Conservation (phyloP, 2,797 vertebrate genomes). For the Odontamblyopus rebecca region DNA sequence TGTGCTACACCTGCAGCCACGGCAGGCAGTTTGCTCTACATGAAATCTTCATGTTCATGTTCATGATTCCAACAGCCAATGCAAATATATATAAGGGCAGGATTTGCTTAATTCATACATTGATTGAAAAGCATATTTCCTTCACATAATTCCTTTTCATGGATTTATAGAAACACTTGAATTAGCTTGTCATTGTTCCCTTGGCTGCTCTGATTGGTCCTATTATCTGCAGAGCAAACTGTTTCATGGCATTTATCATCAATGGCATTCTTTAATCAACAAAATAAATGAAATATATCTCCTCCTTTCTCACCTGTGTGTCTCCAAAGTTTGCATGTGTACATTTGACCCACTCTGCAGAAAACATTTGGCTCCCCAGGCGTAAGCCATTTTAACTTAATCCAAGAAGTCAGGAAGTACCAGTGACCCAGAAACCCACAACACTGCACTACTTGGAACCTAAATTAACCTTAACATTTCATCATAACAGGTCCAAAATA, state of each 20-base stretch:
- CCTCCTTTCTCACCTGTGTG: background rate
- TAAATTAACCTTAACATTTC: no score
- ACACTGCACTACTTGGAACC: no score
- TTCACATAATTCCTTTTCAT: slow-evolving; percentile 25
- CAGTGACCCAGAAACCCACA: background rate
- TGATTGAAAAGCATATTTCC: slow-evolving; percentile 27
- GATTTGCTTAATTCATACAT: slow-evolving; percentile 50
- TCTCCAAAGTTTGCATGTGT: background rate
- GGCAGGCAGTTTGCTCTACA: slow-evolving; percentile 18
- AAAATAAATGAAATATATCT: background rate
- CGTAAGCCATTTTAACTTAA: no score
- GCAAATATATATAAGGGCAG: slow-evolving; percentile 51
- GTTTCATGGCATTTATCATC: background rate
- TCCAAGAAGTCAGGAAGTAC: no score
- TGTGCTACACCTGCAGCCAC: slow-evolving; percentile 34
- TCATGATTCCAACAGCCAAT: slow-evolving; percentile 49
- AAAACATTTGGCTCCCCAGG: background rate
- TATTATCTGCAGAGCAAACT: slow-evolving; percentile 1
- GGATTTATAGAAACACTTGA: slow-evolving; percentile 28
- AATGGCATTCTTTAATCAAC: background rate
- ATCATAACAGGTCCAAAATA: no score
- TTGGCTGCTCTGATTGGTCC: slow-evolving; percentile 22
- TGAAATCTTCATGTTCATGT: slow-evolving; percentile 29
- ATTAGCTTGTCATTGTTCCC: slow-evolving; percentile 26
- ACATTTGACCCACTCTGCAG: background rate